Percentiles rank a stretch among this genome's conserved stretches.
phyloP scores from a whole-genome alignment of 2,888 invertebrate genomes.

The Xestobium rufovillosum region DNA sequence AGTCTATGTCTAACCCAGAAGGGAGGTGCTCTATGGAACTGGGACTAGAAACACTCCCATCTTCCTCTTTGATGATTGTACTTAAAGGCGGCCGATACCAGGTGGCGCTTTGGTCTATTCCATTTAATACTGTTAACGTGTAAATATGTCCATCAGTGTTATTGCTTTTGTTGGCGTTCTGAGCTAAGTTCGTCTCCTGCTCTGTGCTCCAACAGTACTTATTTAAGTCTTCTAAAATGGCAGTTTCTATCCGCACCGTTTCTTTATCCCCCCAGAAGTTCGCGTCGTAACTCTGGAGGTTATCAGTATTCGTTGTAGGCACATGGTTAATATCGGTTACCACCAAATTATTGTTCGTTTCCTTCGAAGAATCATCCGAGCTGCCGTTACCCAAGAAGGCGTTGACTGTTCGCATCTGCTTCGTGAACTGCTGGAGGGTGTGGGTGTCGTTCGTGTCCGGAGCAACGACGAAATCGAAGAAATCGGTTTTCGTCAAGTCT shows the following conservation, averaged over 20 bases:
- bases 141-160: conserved; percentile 79
- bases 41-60: conserved; percentile 56
- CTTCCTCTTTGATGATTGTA: conserved; percentile 58
- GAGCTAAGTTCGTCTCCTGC: conserved; percentile 46
- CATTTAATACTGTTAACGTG: conserved; percentile 79
- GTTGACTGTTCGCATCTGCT: conserved; percentile 61
- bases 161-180: conserved; percentile 37
- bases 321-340: conserved; percentile 36
- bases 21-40: conserved; percentile 50
- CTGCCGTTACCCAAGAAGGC: conserved; percentile 54
- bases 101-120: conserved; percentile 48
- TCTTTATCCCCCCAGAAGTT: conserved; percentile 67
- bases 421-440: conserved; percentile 52
- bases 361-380: conserved; percentile 46
- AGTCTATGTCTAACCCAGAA: conserved; percentile 67
- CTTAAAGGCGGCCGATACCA: conserved; percentile 53
- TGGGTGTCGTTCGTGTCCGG: conserved; percentile 66
- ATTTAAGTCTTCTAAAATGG: conserved; percentile 76
- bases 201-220: conserved; percentile 76
- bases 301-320: conserved; percentile 42
- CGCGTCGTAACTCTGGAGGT: conserved; percentile 40
- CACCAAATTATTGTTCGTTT: conserved; percentile 47
- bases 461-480: conserved; percentile 82
- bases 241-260: conserved; percentile 62
- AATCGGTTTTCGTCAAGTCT: conserved; percentile 80